A percentile compares a stretch with the other conserved stretches of the same genome.
Conservation (phyloP, 2,113 vertebrate species). For the Chelonoidis abingdonii region DNA sequence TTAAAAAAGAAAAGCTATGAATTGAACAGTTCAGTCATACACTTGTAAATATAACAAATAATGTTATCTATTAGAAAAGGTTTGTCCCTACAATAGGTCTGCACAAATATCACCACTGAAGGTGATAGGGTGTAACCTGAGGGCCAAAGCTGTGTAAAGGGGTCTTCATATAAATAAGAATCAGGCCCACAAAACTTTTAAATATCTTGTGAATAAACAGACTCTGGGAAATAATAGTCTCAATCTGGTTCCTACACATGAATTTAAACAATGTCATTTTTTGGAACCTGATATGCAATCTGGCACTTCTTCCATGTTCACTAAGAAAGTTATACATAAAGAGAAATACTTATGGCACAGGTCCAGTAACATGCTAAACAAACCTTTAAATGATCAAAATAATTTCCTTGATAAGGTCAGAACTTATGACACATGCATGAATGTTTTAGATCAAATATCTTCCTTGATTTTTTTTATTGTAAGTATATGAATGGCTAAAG, state of each 20-base stretch:
- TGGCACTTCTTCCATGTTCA: neutral
- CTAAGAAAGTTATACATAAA: neutral
- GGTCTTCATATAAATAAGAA: neutral
- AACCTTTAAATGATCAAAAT: neutral
- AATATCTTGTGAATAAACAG: neutral
- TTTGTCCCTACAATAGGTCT: neutral
- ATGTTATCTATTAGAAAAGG: neutral
- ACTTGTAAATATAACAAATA: neutral
- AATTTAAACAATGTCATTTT: neutral
- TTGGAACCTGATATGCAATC: fast-evolving
- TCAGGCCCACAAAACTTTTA: neutral
- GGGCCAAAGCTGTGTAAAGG: neutral
- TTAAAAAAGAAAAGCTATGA: neutral
- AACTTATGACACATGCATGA: neutral
- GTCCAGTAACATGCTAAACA: neutral
- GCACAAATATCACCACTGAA: neutral
- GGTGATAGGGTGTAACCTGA: neutral
- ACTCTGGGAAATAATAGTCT: neutral
- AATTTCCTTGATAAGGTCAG: neutral
- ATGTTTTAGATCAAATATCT: neutral
- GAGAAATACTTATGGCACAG: neutral
- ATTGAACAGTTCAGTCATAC: neutral
- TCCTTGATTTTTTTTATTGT: neutral
- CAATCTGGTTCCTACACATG: neutral
- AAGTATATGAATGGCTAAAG: neutral